Evolutionary conservation across 2,888 invertebrate genomes (phyloP), one percentile per base, ranked within the genome.

Genomic region (Unio pictorum): DNA sequence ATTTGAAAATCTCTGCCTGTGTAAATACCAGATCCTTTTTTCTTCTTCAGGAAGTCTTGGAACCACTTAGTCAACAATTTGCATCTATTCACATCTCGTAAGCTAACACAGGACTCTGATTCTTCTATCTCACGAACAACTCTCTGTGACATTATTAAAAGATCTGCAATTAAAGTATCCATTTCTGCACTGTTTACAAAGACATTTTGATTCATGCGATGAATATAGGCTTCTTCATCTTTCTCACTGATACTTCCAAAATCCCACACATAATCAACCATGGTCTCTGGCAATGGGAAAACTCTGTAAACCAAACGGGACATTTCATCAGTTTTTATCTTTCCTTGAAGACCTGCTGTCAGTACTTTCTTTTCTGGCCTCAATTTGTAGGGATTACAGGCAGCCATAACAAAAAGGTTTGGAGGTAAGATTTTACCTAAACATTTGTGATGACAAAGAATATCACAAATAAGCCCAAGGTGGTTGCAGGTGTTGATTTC

Each of bases 221-320:
- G 34, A 20, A 84, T 80, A 28, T 84, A 84, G 0, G 66, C 60
- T 30, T 68, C 45, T 70, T 84, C 82, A 71, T 84, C 82, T 11
- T 65, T 70, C 54, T 76, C 74, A 66, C 71, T 75, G 7, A 84
- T 64, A 34, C 72, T 75, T 15, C 84, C 84, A 75, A 79, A 84
- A 57, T 84, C 84, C 81, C 81, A 84, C 0, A 84, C 80, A 74
- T 73, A 83, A 60, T 84, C 84, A 11, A 84, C 69, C 69, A 84
- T 69, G 15, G 73, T 72, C 69, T 84, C 82, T 28, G 84, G 84
- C 5, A 84, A 64, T 26, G 84, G 84, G 23, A 78, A 67, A 1
- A 84, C 84, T 56, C 84, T 72, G 60, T 84, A 84, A 0, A 81
- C 84, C 17, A 84, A 68, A 60, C 70, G 72, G 7, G 82, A 83